Evolutionary conservation across 2,888 invertebrate species (phyloP), one percentile per base, ranked within the genome.

Genomic region (Melieria crassipennis): DNA sequence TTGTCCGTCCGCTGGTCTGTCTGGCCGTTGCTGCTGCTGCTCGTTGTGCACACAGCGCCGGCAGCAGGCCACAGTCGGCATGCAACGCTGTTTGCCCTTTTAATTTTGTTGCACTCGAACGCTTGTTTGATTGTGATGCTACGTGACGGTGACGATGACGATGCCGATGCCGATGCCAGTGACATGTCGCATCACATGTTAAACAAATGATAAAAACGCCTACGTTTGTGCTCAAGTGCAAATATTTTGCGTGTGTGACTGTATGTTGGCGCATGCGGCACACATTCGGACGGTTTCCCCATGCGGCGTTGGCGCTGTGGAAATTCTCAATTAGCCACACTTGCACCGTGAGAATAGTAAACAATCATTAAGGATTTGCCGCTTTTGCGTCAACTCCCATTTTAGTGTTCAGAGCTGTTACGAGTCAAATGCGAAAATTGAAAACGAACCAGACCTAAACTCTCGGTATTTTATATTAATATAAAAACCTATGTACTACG

Each of bases 291-390:
- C 3, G 30, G 30, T 30, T 62, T 42, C 46, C 70, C 50, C 50
- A 61, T 57, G 56, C 62, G 50, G 50, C 64, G 71, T 70, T 73
- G 65, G 68, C 72, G 70, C 72, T 72, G 72, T 72, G 70, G 73
- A 65, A 75, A 75, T 75, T 76, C 76, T 71, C 73, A 76, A 76
- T 76, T 76, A 74, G 76, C 48, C 55, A 16, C 73, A 76, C 73
- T 76, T 76, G 72, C 73, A 73, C 73, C 75, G 73, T 75, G 75
- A 73, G 75, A 75, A 75, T 71, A 71, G 75, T 67, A 75, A 75
- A 75, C 66, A 75, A 61, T 66, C 57, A 48, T 30, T 30, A 30
- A 30, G 30, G 30, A 30, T 30, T 30, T 30, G 30, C 30, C 30
- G 30, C 30, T 30, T 30, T 30, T 30, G 30, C 30, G 30, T 30